Conservation (phyloP, 2,888 invertebrate genomes). For the Dasysyrphus albostriatus region DNA sequence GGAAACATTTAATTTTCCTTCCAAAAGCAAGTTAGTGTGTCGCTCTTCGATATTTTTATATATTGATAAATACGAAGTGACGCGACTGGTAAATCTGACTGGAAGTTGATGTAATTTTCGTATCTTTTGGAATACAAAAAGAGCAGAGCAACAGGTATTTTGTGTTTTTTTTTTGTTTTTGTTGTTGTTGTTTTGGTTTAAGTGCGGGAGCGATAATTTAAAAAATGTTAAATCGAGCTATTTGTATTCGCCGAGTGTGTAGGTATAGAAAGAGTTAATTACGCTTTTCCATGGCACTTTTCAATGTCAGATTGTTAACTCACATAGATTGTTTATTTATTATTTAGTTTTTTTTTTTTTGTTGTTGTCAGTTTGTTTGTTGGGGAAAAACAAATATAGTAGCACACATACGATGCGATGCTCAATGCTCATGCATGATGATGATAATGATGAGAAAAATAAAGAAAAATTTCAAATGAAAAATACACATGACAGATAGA, state of each 20-base stretch:
- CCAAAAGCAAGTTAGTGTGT: constrained; percentile 40
- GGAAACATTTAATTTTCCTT: constrained; percentile 74
- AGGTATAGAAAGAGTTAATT: constrained; percentile 73
- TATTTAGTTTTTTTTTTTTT: not conserved
- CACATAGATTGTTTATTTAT: constrained; percentile 33
- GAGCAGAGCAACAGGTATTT: not conserved
- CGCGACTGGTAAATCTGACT: constrained; percentile 54
- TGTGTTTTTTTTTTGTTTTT: constrained; percentile 1
- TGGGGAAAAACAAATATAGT: constrained; percentile 65
- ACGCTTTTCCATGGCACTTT: constrained; percentile 75
- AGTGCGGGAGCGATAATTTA: constrained; percentile 5
- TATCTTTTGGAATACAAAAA: constrained; percentile 27
- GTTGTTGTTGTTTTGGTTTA: not conserved
- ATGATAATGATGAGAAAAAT: constrained; percentile 51
- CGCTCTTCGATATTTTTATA: constrained; percentile 45
- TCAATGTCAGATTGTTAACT: constrained; percentile 76
- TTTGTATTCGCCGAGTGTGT: constrained; percentile 68
- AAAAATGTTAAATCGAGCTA: constrained; percentile 67
- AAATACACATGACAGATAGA: constrained; percentile 50
- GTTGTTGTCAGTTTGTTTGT: constrained; percentile 1
- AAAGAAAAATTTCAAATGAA: constrained; percentile 48
- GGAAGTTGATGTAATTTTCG: constrained; percentile 69
- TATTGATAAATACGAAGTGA: not conserved
- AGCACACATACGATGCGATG: constrained; percentile 28
- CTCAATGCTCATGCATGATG: constrained; percentile 1